Percentiles rank a stretch among this genome's conserved stretches.
Conservation (phyloP, 1,140 invertebrate species). For the Hypothenemus hampei region DNA sequence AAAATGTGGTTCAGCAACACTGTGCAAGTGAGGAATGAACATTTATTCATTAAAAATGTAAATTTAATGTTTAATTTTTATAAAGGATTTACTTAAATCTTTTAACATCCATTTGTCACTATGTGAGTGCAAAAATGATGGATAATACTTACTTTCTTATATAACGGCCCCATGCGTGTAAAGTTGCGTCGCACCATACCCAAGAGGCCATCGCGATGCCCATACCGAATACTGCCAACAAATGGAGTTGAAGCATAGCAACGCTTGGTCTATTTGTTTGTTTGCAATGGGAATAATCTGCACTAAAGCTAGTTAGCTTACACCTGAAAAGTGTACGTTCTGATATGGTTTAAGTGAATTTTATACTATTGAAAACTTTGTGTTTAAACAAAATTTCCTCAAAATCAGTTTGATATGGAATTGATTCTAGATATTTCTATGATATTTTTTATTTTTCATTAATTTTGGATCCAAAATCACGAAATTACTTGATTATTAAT, state of each 20-base stretch:
- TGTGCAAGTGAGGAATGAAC: no score
- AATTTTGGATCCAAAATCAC: no score
- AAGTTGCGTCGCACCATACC: slow-evolving; percentile 82
- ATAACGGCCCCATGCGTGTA: slow-evolving; percentile 79
- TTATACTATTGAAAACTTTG: not conserved
- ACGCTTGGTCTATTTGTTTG: slow-evolving; percentile 70
- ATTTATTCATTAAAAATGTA: no score
- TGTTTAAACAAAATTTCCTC: not conserved
- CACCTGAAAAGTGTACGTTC: slow-evolving; percentile 47
- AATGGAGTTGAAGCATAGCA: slow-evolving; percentile 72
- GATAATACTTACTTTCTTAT: slow-evolving; percentile 64
- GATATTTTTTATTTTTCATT: no score
- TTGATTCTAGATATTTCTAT: no score
- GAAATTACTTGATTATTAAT: no score
- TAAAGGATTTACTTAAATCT: no score
- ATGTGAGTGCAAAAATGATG: not conserved
- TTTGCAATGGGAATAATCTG: slow-evolving; percentile 53
- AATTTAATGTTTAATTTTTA: no score
- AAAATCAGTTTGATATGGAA: no score
- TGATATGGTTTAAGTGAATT: not conserved
- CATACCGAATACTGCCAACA: slow-evolving; percentile 75
- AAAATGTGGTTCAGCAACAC: no score
- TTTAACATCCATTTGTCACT: not conserved
- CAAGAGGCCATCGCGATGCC: slow-evolving; percentile 88
- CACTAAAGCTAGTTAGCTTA: slow-evolving; percentile 53